phyloP scores from a whole-genome alignment of 2,797 vertebrate species.

The Morus bassanus region DNA sequence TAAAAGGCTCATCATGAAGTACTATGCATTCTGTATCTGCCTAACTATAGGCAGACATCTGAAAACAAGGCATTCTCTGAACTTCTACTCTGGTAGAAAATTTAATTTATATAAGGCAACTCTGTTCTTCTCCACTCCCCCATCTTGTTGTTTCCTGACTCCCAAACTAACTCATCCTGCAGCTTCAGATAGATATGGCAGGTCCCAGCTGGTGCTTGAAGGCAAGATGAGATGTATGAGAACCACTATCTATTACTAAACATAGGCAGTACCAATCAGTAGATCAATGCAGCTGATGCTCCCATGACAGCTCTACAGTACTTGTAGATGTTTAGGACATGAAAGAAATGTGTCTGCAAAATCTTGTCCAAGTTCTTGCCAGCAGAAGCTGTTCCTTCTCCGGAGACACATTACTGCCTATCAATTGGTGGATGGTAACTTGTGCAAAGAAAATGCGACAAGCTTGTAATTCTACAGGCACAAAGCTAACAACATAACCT shows the following conservation, averaged over 20 bases:
- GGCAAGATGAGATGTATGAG: neutral
- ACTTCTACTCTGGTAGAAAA: neutral
- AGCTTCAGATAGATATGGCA: neutral
- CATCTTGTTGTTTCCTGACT: neutral
- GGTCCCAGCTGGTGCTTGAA: conserved; percentile 1
- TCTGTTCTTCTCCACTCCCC: neutral
- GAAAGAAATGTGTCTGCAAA: neutral
- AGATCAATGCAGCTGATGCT: conserved; percentile 32
- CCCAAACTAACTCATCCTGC: neutral
- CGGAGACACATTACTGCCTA: neutral
- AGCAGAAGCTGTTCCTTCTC: neutral
- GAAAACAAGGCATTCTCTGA: neutral
- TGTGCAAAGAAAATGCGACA: neutral
- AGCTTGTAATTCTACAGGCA: neutral
- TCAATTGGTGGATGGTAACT: neutral
- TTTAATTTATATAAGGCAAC: neutral
- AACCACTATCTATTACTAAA: neutral
- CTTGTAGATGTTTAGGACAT: neutral
- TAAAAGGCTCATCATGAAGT: neutral
- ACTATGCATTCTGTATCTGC: neutral
- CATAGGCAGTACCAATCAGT: neutral
- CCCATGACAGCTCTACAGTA: neutral
- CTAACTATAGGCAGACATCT: neutral
- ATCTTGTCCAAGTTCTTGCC: neutral
- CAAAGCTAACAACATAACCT: neutral